phyloP scores from a whole-genome alignment of 2,888 invertebrate genomes.

The Aphrophora alni region DNA sequence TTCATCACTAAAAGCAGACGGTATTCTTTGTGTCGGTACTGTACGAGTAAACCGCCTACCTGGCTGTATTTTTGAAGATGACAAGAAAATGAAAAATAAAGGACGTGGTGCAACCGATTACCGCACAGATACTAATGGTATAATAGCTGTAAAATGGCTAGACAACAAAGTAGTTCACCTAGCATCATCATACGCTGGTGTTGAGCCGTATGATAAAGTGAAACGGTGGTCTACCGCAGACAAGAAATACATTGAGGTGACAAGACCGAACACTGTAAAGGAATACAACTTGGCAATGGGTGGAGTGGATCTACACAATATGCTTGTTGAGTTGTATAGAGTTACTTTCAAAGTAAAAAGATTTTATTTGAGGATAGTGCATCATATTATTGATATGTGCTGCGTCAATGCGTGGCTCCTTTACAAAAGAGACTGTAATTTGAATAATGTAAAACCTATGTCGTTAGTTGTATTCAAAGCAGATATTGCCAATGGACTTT shows the following conservation, averaged over 20 bases:
- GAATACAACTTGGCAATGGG: constrained; percentile 52
- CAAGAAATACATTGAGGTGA: constrained; percentile 20
- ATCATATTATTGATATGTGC: constrained; percentile 42
- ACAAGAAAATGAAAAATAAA: constrained; percentile 45
- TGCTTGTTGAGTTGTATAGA: constrained; percentile 52
- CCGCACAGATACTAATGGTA: constrained; percentile 2
- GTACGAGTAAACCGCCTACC: constrained; percentile 27
- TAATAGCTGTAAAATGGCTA: constrained; percentile 48
- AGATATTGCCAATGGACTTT: background rate
- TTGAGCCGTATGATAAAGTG: constrained; percentile 46
- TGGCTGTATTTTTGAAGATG: constrained; percentile 34
- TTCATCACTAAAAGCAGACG: constrained; percentile 25
- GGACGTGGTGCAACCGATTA: constrained; percentile 47
- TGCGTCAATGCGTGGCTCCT: constrained; percentile 46
- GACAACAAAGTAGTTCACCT: constrained; percentile 50
- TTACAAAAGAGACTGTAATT: constrained; percentile 15
- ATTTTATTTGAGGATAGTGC: constrained; percentile 49
- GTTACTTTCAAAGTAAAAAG: constrained; percentile 45
- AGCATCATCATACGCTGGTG: constrained; percentile 47
- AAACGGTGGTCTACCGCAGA: constrained; percentile 46
- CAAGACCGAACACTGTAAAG: constrained; percentile 45
- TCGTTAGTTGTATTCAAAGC: background rate
- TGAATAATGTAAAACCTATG: background rate
- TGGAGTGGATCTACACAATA: constrained; percentile 53
- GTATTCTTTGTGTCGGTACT: constrained; percentile 33